Evolutionary conservation across 2,888 invertebrate species (phyloP).

Genomic region (Cataglyphis altisquamis): DNA sequence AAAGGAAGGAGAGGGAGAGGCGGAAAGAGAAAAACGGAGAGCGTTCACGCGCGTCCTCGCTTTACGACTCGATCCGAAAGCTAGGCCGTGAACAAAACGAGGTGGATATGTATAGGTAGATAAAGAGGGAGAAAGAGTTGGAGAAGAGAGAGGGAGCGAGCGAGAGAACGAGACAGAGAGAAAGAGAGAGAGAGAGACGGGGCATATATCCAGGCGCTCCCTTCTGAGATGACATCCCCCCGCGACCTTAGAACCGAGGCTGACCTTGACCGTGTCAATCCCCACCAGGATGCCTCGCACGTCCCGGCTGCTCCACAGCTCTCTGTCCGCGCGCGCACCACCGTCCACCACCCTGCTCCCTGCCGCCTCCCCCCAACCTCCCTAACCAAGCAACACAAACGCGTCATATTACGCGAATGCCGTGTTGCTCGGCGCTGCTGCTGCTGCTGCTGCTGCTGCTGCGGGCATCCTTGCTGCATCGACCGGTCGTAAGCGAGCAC

Average conservation of each 20-base stretch:
- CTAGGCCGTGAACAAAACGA: conserved; percentile 13
- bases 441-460: conserved; percentile 70
- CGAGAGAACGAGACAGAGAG: neutral
- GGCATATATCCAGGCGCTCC: conserved; percentile 62
- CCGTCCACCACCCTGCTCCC: conserved; percentile 44
- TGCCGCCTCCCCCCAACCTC: neutral
- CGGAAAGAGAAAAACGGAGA: neutral
- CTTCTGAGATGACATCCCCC: conserved; percentile 83
- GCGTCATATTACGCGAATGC: conserved; percentile 80
- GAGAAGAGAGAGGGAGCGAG: conserved; percentile 26
- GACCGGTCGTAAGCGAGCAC: conserved; percentile 78
- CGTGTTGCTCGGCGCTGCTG: conserved; percentile 75
- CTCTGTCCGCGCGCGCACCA: conserved; percentile 36
- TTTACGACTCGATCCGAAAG: conserved; percentile 24
- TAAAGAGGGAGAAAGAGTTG: conserved; percentile 9
- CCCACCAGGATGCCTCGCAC: conserved; percentile 69
- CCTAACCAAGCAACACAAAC: conserved; percentile 30
- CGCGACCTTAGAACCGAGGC: conserved; percentile 82
- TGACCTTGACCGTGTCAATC: conserved; percentile 85
- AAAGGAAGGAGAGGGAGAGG: conserved; percentile 32
- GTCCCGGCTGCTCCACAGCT: conserved; percentile 64
- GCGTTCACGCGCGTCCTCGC: conserved; percentile 16
- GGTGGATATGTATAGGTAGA: neutral
- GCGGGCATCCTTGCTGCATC: conserved; percentile 81
- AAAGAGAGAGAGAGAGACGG: conserved; percentile 44